Base-by-base conservation (phyloP, 1,140 invertebrate genomes). In the Stegodyphus mimosarum region DNA sequence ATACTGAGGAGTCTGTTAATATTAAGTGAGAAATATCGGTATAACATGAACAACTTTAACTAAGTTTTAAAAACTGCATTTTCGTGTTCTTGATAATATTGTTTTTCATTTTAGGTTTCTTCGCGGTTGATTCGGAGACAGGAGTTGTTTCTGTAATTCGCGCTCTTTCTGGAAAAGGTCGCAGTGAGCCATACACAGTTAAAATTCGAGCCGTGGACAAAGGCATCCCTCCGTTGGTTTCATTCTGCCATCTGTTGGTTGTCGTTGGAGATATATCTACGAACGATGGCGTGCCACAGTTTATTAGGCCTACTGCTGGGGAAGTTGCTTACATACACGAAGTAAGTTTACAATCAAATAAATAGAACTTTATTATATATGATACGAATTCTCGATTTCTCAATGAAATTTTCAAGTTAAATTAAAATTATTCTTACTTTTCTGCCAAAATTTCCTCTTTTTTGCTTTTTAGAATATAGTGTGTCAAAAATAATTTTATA, bases 201-300 rank as follows among this genome's bases (percentile, higher is more conserved):
- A 90, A 93, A 17, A 92, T 95, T 2, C 90, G 93, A 17, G 95
- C 94, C 0, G 92, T 93, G 86, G 95, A 96, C 90, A 92, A 92
- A 75, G 95, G 95, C 0, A 92, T 92, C 15, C 88, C 92, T 50
- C 89, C 90, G 33, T 90, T 95, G 2, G 92, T 91, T 74, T 92
- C 93, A 0, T 94, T 95, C 70, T 92, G 93, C 0, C 91, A 92
- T 33, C 89, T 96, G 0, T 91, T 92, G 2, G 88, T 96, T 2
- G 95, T 94, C 87, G 94, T 96, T 49, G 95, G 95, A 0, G 95
- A 96, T 88, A 94, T 96, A 0, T 95, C 95, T 64, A 93, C 93
- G 79, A 96, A 96, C 88, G 95, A 96, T 89, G 95, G 95, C 0
- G 94, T 96, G 7, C 95, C 95, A 0, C 91, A 92, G 7, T 95